Base-by-base conservation (phyloP, 2,797 vertebrate genomes). In the Tapirus indicus region DNA sequence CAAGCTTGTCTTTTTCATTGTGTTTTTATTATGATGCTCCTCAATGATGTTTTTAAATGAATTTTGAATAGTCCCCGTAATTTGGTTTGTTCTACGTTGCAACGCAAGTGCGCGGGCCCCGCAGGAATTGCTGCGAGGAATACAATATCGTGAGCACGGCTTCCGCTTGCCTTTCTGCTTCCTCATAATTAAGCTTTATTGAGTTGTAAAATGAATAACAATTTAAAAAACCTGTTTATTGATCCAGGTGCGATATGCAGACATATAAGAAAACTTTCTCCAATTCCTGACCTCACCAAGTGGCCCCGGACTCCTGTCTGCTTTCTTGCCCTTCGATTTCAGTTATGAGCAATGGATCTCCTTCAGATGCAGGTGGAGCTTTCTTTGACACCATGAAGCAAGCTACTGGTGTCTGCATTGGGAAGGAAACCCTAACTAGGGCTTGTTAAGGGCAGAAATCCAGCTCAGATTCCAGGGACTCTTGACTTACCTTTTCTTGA, bases 121-220 rank as follows among this genome's bases (percentile, higher is more conserved):
- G 44, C 68, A 99, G 99, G 99, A 98, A 99, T 98, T 98, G 98
- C 98, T 98, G 69, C 2, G 41, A 98, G 98, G 98, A 98, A 92
- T 96, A 97, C 93, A 98, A 98, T 98, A 98, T 98, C 98, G 98
- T 97, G 98, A 99, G 97, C 97, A 68, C 97, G 98, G 98, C 98
- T 99, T 98, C 98, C 98, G 98, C 96, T 98, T 98, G 98, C 98
- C 98, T 99, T 98, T 98, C 98, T 98, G 98, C 98, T 98, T 98
- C 98, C 98, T 99, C 98, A 99, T 99, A 99, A 99, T 99, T 99
- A 99, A 99, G 99, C 98, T 99, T 98, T 99, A 99, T 99, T 98
- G 98, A 99, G 98, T 98, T 99, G 98, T 98, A 98, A 99, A 99
- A 99, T 98, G 98, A 99, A 98, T 98, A 99, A 99, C 98, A 98